Evolutionary conservation across 2,888 invertebrate genomes (phyloP).

Genomic region (Mycalesis mineus): DNA sequence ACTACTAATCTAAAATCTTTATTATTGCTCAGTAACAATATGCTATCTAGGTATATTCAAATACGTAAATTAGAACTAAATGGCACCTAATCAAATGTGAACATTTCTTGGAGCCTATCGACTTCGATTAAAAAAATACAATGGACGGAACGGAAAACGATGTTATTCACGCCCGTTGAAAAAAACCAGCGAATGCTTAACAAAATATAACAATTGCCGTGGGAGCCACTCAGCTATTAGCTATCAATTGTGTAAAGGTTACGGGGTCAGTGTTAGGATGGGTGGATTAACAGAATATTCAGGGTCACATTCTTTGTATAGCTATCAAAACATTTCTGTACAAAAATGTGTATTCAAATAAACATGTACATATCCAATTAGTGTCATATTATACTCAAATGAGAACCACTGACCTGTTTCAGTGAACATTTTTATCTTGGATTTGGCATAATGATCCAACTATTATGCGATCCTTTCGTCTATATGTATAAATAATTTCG

Average conservation of each 20-base stretch:
- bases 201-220: slow-evolving; percentile 26
- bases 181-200: background rate
- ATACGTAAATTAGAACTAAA: background rate
- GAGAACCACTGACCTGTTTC: too few relatives aligned
- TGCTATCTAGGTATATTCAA: background rate
- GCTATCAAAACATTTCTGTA: slow-evolving; percentile 5
- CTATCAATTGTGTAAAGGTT: slow-evolving; percentile 33
- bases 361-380: too few relatives aligned
- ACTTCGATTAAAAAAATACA: background rate
- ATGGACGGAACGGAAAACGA: background rate
- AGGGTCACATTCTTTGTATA: slow-evolving; percentile 16
- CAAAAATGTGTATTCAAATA: too few relatives aligned
- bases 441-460: too few relatives aligned
- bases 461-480: too few relatives aligned
- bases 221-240: slow-evolving; percentile 30
- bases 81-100: background rate
- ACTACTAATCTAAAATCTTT: background rate
- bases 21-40: background rate
- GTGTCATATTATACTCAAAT: too few relatives aligned
- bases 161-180: background rate
- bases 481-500: too few relatives aligned
- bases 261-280: slow-evolving; percentile 50
- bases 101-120: background rate
- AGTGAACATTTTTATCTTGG: too few relatives aligned
- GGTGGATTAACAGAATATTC: slow-evolving; percentile 29